Base-by-base conservation (phyloP, 2,888 invertebrate genomes). In the Drosophila quasianomalipes region DNA sequence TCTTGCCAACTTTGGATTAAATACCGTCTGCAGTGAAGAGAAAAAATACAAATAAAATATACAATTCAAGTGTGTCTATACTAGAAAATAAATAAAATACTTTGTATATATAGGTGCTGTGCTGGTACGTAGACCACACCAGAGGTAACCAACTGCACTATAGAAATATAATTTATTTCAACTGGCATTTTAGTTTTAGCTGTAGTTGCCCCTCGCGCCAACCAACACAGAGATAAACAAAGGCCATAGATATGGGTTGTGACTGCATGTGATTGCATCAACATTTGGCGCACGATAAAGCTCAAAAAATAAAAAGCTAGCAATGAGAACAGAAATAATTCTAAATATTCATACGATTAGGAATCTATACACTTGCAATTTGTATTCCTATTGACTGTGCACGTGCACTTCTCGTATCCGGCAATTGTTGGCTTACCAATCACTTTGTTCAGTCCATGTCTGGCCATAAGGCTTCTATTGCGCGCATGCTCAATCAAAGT, bases 401-500 rank as follows among this genome's bases (percentile, higher is more conserved):
- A 57, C 28, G 44, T 47, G 44, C 65, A 64, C 59, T 47, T 68
- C 58, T 83, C 75, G 81, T 83, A 76, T 85, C 88, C 78, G 70
- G 70, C 65, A 60, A 64, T 65, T 49, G 59, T 69, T 70, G 62
- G 72, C 85, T 91, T 92, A 93, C 93, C 93, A 87, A 92, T 91
- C 71, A 91, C 89, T 91, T 93, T 93, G 73, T 83, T 90, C 3
- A 94, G 83, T 68, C 92, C 92, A 75, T 93, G 92, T 73, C 91
- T 92, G 54, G 93, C 92, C 92, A 97, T 96, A 77, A 95, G 93
- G 53, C 93, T 93, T 62, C 94, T 94, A 92, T 97, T 97, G 63
- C 97, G 95, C 75, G 96, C 96, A 93, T 97, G 95, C 72, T 96
- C 95, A 93, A 98, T 97, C 65, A 98, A 95, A 70, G 96, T 95